phyloP scores from a whole-genome alignment of 2,797 vertebrate genomes.

The Muscicapa striata region DNA sequence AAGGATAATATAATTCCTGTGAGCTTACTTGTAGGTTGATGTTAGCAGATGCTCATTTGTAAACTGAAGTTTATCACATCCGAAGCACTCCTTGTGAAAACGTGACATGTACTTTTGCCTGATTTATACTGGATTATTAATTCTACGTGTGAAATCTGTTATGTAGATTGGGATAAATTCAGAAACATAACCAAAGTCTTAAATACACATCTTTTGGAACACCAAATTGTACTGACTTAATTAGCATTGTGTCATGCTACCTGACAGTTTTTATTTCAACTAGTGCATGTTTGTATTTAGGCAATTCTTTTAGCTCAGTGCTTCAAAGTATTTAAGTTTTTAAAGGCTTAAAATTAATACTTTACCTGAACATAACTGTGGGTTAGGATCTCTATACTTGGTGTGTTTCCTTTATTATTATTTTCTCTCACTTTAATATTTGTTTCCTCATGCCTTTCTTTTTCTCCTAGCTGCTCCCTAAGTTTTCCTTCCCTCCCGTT shows the following conservation, averaged over 20 bases:
- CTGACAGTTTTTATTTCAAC: background rate
- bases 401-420: background rate
- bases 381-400: background rate
- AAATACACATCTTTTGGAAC: background rate
- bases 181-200: background rate
- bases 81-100: background rate
- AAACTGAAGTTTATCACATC: background rate
- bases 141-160: background rate
- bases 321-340: background rate
- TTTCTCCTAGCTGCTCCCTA: background rate
- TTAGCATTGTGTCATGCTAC: background rate
- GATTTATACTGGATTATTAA: background rate
- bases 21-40: background rate
- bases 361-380: background rate
- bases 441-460: background rate
- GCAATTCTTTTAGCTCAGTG: background rate
- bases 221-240: background rate
- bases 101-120: background rate
- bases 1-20: background rate
- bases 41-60: background rate
- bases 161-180: background rate
- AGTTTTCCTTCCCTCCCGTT: background rate
- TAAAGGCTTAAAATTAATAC: background rate
- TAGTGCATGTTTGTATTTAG: background rate
- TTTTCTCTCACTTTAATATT: background rate